Evolutionary conservation across 2,113 vertebrate species (phyloP), one percentile per base, ranked within the genome.

Genomic region (Caracal caracal): DNA sequence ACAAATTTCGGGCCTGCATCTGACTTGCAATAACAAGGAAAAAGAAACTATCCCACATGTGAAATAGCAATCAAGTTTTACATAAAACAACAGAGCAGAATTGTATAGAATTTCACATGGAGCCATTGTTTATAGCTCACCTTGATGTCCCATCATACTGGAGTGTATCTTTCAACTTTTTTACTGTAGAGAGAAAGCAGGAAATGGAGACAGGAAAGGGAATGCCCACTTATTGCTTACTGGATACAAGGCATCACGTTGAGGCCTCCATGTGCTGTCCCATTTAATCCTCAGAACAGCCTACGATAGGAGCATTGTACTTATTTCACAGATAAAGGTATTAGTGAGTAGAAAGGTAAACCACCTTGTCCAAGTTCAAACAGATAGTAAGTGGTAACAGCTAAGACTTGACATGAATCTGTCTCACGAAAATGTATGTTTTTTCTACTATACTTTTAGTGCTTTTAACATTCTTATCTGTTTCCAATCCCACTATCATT

Each of bases 1-100:
- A 47, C 49, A 78, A 85, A 94, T 71, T 61, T 30, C 68, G 91
- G 71, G 70, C 26, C 28, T 53, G 13, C n/a, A 59, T 71, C 93
- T 63, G 59, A 80, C 70, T 76, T 87, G 51, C 5, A 92, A 63
- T 37, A 73, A 61, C 84, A 94, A 92, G 53, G 30, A 61, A 82
- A 89, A 95, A 71, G 33, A 88, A 89, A 85, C 30, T 63, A 35
- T 65, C 30, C 43, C 24, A 70, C 6, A 84, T 68, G 37, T 86
- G 61, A 93, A 96, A 92, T 86, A 93, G 40, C n/a, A 66, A 53
- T 61, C 26, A 70, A 81, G 40, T 93, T 95, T 90, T 90, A 68
- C 43, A 53, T 61, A 63, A 85, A 96, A 71, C 10, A 15, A 63
- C 26, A 88, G 70, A 43, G 4, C 22, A 86, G 24, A 78, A 75